Evolutionary conservation across 2,888 invertebrate genomes (phyloP), one percentile per base, ranked within the genome.

Genomic region (Falcaria lacertinaria): DNA sequence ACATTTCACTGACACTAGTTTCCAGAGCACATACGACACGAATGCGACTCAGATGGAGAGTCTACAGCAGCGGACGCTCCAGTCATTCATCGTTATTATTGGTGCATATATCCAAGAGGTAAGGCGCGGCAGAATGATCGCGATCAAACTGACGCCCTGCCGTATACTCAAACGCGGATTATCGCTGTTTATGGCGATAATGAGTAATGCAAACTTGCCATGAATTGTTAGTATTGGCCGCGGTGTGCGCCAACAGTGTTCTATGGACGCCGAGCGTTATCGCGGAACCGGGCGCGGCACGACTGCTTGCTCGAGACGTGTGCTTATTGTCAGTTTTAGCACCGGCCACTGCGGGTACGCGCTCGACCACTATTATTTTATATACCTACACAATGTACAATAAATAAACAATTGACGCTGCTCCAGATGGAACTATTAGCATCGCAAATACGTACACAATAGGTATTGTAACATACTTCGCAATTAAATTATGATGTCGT

Each of bases 131-230:
- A 40, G 33, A 40, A 42, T 61, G 54, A 47, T 54, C 64, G 61
- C 61, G 60, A 52, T 52, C 61, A 62, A 60, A 67, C 69, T 64
- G 63, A 60, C 69, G 63, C 50, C 52, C 57, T 54, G 66, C 63
- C 72, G 66, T 59, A 65, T 58, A 59, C 54, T 57, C 69, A 66
- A 60, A 69, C 70, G 66, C 62, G 69, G 78, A 79, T 81, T 80
- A 80, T 78, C 74, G 67, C 69, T 69, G 67, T 73, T 73, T 66
- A 61, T 56, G 57, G 57, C 71, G 78, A 79, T 84, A 86, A 86
- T 80, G 63, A 80, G 61, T 64, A 79, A 75, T 61, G 69, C 76
- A 80, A 80, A 83, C 81, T 79, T 73, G 76, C 78, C 68, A 57
- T 63, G 51, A 55, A 69, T 64, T 69, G 71, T 66, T 69, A 52